phyloP scores from a whole-genome alignment of 2,888 invertebrate species.

The Cantharis nigra region DNA sequence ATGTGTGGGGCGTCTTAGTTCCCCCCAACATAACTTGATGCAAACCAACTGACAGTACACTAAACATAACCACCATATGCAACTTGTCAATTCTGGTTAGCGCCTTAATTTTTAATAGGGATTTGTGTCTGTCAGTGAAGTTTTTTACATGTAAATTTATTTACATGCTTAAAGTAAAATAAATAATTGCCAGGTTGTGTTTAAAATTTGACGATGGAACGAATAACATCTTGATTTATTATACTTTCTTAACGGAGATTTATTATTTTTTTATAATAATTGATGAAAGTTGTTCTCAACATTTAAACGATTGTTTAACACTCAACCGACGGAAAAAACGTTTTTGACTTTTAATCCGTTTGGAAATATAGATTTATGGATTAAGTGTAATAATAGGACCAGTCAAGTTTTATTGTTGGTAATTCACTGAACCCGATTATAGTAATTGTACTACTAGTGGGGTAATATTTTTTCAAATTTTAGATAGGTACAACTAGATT shows the following conservation, averaged over 20 bases:
- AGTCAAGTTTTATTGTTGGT: too few relatives aligned
- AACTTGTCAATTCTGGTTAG: slow-evolving; percentile 44
- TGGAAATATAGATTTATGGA: background rate
- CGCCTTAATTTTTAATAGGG: slow-evolving; percentile 36
- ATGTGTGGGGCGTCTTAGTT: slow-evolving; percentile 37
- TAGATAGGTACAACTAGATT: too few relatives aligned
- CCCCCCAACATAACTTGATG: slow-evolving; percentile 37
- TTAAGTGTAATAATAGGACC: too few relatives aligned
- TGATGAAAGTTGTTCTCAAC: background rate
- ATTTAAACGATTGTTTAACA: background rate
- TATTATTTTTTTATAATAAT: background rate
- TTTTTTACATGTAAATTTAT: slow-evolving; percentile 23
- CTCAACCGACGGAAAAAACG: background rate
- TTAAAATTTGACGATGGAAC: slow-evolving; percentile 14
- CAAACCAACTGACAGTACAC: slow-evolving; percentile 45
- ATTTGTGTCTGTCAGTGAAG: slow-evolving; percentile 31
- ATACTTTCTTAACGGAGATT: background rate
- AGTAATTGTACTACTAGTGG: too few relatives aligned
- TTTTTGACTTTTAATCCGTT: background rate
- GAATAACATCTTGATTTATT: slow-evolving; percentile 14
- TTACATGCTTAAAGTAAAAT: slow-evolving; percentile 22
- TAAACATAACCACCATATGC: slow-evolving; percentile 47
- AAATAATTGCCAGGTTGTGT: slow-evolving; percentile 21
- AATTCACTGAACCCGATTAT: too few relatives aligned
- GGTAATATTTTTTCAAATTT: too few relatives aligned